Evolutionary conservation across 2,113 vertebrate species (phyloP), one percentile per base, ranked within the genome.

Genomic region (Spea bombifrons): DNA sequence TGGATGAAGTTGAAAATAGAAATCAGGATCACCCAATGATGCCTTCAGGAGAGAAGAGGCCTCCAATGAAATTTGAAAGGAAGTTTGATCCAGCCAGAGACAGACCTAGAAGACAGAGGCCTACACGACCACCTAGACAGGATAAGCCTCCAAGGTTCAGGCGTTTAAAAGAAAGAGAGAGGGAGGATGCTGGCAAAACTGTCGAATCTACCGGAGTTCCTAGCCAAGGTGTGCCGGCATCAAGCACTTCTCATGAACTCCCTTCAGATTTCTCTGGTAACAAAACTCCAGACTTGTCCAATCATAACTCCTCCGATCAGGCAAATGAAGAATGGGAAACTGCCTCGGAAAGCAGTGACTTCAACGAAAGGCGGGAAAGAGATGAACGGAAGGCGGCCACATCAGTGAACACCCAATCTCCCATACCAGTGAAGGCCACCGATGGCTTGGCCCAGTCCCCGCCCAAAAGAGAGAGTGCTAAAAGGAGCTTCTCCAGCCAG

Each of bases 311-410:
- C 5, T 99, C 97, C 46, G 98, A 99, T 84, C 98, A 99, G 87
- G 98, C 98, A 66, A 99, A 99, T 5, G 98, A 99, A 82, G 98
- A 99, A 75, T 99, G 98, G 98, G 98, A 99, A 85, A 99, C 98
- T 0, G 98, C 98, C 44, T 99, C 98, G 0, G 98, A 99, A 88
- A 99, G 97, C 85, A 99, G 97, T 0, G 97, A 99, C 88, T 99
- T 99, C 88, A 99, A 98, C 43, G 97, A 99, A 84, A 92, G 97
- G 65, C 88, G 97, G 55, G 97, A 99, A 75, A 93, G 97, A 68
- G 97, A 98, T 80, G 97, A 98, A 81, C 94, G 94, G 82, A 96
- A 96, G 84, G 92, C 91, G 2, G 91, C 93, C 68, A 85, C 90
- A 77, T 90, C 86, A 2, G 83, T 90, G n/a, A 91, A 91, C 6